phyloP scores from a whole-genome alignment of 2,888 invertebrate species.

The Scaeva pyrastri region DNA sequence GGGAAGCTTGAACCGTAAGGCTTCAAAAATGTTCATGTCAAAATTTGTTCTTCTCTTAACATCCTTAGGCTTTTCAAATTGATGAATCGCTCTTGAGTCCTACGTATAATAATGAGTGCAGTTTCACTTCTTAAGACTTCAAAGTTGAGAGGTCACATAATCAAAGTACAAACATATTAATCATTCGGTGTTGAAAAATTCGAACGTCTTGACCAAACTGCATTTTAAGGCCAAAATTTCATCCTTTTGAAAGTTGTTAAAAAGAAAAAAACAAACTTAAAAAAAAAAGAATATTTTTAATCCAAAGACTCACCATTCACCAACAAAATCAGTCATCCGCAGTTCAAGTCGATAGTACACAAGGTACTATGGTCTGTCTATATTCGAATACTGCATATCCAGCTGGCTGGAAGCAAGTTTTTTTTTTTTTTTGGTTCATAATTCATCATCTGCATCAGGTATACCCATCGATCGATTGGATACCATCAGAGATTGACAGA shows the following conservation, averaged over 20 bases:
- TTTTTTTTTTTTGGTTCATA: no score
- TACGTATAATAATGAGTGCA: no score
- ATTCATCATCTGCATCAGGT: constrained; percentile 72
- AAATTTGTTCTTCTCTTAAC: no score
- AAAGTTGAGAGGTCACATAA: no score
- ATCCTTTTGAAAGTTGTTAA: constrained; percentile 25
- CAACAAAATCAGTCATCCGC: constrained; percentile 37
- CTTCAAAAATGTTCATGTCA: no score
- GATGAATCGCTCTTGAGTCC: no score
- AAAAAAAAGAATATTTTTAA: constrained; percentile 29
- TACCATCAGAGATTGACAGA: constrained; percentile 52
- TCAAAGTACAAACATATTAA: no score
- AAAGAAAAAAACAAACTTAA: constrained; percentile 18
- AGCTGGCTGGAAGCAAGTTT: constrained; percentile 74
- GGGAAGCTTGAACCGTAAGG: no score
- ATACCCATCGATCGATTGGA: constrained; percentile 58
- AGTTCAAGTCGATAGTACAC: constrained; percentile 11
- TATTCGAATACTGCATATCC: constrained; percentile 71
- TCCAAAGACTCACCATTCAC: constrained; percentile 72
- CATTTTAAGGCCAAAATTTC: no score
- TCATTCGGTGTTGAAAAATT: background rate
- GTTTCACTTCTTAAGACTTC: no score
- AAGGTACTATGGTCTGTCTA: background rate
- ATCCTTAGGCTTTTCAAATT: no score
- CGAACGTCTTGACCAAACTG: background rate